These are phyloP conservation scores for Agrotis ipsilon DNA, from an alignment of 2,888 invertebrate genomes.

Conservation along the genomic window DNA sequence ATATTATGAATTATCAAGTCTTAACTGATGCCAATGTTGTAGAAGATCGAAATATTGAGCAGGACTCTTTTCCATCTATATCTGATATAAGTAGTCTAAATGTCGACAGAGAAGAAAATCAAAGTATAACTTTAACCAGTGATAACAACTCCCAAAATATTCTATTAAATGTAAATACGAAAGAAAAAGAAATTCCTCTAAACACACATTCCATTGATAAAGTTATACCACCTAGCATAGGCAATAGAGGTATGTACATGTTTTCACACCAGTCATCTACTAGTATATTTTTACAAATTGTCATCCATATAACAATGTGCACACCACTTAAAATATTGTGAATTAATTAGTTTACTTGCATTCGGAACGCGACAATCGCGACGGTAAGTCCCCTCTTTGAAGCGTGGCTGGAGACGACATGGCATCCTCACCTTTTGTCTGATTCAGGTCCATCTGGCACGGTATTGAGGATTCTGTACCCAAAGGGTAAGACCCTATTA, in stretches of 20 bases:
- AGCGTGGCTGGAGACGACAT: too few relatives aligned
- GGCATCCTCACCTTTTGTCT: too few relatives aligned
- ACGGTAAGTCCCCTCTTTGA: too few relatives aligned
- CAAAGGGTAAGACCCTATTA: too few relatives aligned
- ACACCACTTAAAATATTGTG: too few relatives aligned
- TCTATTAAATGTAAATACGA: not conserved
- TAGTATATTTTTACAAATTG: too few relatives aligned
- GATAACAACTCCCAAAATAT: not conserved
- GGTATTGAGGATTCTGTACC: too few relatives aligned
- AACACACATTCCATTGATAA: not conserved
- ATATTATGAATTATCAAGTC: conserved; percentile 34
- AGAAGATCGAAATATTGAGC: conserved; percentile 12
- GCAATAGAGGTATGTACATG: conserved; percentile 34
- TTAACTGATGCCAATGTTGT: conserved; percentile 35
- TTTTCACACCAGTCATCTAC: not conserved
- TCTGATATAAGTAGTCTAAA: conserved; percentile 15
- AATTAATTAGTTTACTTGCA: too few relatives aligned
- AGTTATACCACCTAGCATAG: conserved; percentile 11
- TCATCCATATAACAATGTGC: too few relatives aligned
- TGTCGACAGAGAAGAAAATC: not conserved
- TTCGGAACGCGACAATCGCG: too few relatives aligned
- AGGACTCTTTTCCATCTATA: conserved; percentile 2
- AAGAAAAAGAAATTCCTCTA: conserved; percentile 14
- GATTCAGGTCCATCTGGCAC: too few relatives aligned
- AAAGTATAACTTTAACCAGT: conserved; percentile 10